These are phyloP conservation scores for Acyrthosiphon pisum DNA, from an alignment of 1,140 invertebrate species.

Conservation along the genomic window DNA sequence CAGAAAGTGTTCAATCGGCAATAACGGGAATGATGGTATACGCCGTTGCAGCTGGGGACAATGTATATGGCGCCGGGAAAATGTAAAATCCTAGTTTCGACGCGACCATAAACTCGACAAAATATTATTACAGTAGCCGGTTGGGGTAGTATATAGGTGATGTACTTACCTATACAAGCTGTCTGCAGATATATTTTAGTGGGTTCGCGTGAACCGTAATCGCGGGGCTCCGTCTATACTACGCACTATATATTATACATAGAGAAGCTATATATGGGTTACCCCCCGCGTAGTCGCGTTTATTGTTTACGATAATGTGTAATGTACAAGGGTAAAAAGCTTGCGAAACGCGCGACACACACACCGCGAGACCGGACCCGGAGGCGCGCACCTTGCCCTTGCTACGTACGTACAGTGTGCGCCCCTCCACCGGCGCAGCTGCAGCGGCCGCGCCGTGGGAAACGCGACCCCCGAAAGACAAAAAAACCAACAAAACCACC, in stretches of 20 bases:
- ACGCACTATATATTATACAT: neutral
- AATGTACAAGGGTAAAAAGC: conserved; percentile 10
- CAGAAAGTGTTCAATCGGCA: neutral
- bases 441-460: conserved; percentile 34
- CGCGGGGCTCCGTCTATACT: neutral
- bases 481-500: conserved; percentile 44
- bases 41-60: no score
- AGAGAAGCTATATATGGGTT: neutral
- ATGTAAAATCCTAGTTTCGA: neutral
- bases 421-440: conserved; percentile 15
- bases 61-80: neutral
- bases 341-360: conserved; percentile 16
- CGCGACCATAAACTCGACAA: neutral
- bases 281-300: neutral
- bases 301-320: conserved; percentile 1
- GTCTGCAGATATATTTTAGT: neutral
- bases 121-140: neutral
- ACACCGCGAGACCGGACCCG: neutral
- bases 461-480: conserved; percentile 45
- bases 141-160: neutral
- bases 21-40: no score
- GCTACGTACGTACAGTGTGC: neutral
- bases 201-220: neutral
- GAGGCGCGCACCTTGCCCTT: conserved; percentile 38
- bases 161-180: neutral